phyloP scores from a whole-genome alignment of 2,888 invertebrate species.

The Polylopha cassiicola region DNA sequence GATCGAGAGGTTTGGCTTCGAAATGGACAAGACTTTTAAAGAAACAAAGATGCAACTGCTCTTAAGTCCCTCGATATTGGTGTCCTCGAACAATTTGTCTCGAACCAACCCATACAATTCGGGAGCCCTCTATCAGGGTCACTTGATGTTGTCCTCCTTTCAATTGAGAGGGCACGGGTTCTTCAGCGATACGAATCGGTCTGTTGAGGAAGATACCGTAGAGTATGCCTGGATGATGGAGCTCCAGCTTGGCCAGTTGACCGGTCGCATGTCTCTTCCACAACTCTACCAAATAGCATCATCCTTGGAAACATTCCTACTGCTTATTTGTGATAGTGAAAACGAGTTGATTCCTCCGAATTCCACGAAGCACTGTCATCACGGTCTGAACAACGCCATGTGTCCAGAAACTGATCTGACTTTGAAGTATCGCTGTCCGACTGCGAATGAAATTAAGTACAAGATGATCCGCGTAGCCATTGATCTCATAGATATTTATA shows the following conservation, averaged over 20 bases:
- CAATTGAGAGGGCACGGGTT: slow-evolving; percentile 96
- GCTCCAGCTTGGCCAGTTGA: slow-evolving; percentile 93
- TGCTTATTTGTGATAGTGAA: slow-evolving; percentile 91
- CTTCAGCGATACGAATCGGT: slow-evolving; percentile 95
- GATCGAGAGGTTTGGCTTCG: slow-evolving; percentile 95
- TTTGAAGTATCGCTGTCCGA: slow-evolving; percentile 85
- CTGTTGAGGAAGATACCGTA: slow-evolving; percentile 94
- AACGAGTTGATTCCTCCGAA: slow-evolving; percentile 92
- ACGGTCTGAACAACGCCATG: slow-evolving; percentile 82
- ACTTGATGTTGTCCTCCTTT: slow-evolving; percentile 89
- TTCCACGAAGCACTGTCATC: slow-evolving; percentile 86
- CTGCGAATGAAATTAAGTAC: slow-evolving; percentile 93
- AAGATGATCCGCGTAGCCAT: slow-evolving; percentile 92
- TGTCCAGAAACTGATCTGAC: slow-evolving; percentile 83
- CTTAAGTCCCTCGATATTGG: slow-evolving; percentile 90
- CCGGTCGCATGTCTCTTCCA: slow-evolving; percentile 92
- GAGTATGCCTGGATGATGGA: slow-evolving; percentile 99
- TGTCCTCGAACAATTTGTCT: slow-evolving; percentile 85
- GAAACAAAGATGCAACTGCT: slow-evolving; percentile 95
- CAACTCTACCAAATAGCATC: slow-evolving; percentile 92
- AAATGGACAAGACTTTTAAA: slow-evolving; percentile 95
- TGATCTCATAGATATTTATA: slow-evolving; percentile 92
- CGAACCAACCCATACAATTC: slow-evolving; percentile 74
- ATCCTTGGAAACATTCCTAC: slow-evolving; percentile 91
- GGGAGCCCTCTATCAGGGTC: slow-evolving; percentile 84